Percentiles rank a stretch among this genome's conserved stretches.
These are phyloP conservation scores for Cantharis nigra DNA, from an alignment of 2,888 invertebrate genomes.

Conservation along the genomic window DNA sequence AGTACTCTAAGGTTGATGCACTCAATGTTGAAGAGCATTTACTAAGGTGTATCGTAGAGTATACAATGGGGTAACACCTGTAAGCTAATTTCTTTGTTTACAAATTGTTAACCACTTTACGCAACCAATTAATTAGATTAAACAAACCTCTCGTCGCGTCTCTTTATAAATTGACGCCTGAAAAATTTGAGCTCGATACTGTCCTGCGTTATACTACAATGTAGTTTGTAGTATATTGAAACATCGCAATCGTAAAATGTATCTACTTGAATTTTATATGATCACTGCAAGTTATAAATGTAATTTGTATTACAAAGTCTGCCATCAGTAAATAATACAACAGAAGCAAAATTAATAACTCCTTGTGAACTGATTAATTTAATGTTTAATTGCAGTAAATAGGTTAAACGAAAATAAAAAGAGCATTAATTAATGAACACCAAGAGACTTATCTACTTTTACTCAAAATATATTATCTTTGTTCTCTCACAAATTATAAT, in stretches of 20 bases:
- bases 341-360: neutral
- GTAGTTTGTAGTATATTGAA: neutral
- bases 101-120: neutral
- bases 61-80: neutral
- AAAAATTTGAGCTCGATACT: neutral
- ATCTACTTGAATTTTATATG: neutral
- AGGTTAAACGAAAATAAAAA: neutral
- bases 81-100: neutral
- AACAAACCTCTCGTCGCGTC: neutral
- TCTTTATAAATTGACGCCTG: neutral
- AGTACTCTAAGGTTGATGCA: neutral
- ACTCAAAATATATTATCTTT: neutral
- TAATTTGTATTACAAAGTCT: neutral
- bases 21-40: neutral
- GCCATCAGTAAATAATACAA: neutral
- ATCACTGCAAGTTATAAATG: neutral
- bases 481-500: neutral
- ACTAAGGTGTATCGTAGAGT: neutral
- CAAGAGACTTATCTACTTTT: neutral
- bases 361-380: neutral
- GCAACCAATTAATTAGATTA: neutral
- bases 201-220: neutral
- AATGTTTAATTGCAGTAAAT: neutral
- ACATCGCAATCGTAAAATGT: neutral
- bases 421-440: neutral